Evolutionary conservation across 2,113 vertebrate species (phyloP), one percentile per base, ranked within the genome.

Genomic region (Atrichornis clamosus): DNA sequence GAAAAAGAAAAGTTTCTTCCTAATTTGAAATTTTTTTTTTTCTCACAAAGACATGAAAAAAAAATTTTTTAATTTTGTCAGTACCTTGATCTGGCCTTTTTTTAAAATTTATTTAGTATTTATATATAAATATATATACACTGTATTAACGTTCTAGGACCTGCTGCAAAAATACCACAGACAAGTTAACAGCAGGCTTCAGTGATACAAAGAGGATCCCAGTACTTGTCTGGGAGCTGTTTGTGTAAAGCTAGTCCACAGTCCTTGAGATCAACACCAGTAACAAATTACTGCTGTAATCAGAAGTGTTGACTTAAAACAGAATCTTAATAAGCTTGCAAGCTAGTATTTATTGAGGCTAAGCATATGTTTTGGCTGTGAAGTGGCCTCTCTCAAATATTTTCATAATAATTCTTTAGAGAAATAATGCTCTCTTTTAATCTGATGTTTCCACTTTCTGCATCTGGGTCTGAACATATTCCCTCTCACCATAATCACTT

Each of bases 381-480:
- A 95, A 96, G 82, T 83, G 62, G 46, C 42, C 59, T 92, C 33
- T 68, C 46, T 58, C 55, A 82, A 81, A 74, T 93, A 82, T 89
- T 92, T 97, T 95, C 50, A 69, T 52, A 92, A 83, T 93, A 92
- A 89, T 96, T 94, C 68, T 86, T 89, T 44, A 68, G 74, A 94
- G 90, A 95, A 89, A 79, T 81, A 87, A 75, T 74, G n/a, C 39
- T 91, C n/a, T 86, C 27, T 91, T 88, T 92, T 89, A 94, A 72
- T 94, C 58, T 83, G 26, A 75, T 56, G 76, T 82, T 96, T 84
- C 87, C 84, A 59, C 72, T 94, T 69, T 90, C 72, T 93, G 78
- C 82, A 95, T 96, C 90, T 94, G 94, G 52, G 44, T 93, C 75
- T 96, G 94, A 97, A 88, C 78, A 89, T 93, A 95, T 96, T 90